Evolutionary conservation across 2,797 vertebrate genomes (phyloP).

Genomic region (Cygnus olor): DNA sequence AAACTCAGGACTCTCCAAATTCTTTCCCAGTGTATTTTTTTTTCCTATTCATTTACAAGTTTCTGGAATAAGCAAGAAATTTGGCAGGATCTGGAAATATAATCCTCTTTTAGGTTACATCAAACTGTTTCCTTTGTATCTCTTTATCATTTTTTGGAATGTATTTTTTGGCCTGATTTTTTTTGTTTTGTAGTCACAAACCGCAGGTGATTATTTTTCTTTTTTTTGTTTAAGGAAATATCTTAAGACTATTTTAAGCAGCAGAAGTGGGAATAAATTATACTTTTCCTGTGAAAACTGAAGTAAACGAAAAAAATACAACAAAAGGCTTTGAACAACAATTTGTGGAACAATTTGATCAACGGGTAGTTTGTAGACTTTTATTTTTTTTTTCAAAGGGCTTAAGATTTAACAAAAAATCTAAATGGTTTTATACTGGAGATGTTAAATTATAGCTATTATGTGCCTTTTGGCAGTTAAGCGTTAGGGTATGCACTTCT

Average conservation of each 20-base stretch:
- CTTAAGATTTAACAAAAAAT: not conserved
- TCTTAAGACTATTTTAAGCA: constrained; percentile 4
- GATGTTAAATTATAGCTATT: not conserved
- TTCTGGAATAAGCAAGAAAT: not conserved
- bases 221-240: not conserved
- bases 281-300: not conserved
- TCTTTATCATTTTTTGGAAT: not conserved
- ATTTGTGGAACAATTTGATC: not conserved
- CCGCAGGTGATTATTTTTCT: not conserved
- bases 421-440: not conserved
- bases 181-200: not conserved
- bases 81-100: not conserved
- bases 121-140: not conserved
- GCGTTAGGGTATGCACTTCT: not conserved
- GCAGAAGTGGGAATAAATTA: not conserved
- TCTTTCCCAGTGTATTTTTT: not conserved
- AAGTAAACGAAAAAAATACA: not conserved
- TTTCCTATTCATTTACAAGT: not conserved
- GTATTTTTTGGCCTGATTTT: constrained; percentile 14
- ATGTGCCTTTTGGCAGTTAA: not conserved
- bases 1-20: not conserved
- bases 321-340: not conserved
- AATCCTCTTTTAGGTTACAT: not conserved
- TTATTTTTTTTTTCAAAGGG: not conserved
- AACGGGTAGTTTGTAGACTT: not conserved